Conservation (phyloP, 1,140 invertebrate species). For the Lordiphosa mommai region DNA sequence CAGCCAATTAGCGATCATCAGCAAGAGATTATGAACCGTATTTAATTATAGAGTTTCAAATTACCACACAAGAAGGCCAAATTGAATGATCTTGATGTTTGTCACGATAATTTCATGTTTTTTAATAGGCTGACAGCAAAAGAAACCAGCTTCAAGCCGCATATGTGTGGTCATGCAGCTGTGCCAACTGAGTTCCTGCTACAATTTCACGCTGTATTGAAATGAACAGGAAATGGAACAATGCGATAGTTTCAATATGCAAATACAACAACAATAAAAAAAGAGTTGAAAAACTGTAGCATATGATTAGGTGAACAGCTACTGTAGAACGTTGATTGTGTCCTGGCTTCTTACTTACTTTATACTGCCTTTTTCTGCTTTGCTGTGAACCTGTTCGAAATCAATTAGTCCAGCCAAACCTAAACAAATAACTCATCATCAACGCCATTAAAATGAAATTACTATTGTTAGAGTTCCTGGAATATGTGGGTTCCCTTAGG, state of each 20-base stretch:
- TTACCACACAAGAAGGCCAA: conserved; percentile 8
- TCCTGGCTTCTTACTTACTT: background rate
- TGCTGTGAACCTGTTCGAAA: conserved; percentile 66
- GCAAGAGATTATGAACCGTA: conserved; percentile 43
- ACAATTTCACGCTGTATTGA: conserved; percentile 55
- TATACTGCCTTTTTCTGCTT: background rate
- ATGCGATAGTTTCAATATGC: conserved; percentile 2
- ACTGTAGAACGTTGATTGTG: background rate
- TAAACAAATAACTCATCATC: conserved; percentile 24
- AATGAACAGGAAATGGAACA: conserved; percentile 47
- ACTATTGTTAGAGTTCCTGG: conserved; percentile 38
- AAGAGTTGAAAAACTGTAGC: conserved; percentile 36
- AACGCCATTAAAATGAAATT: conserved; percentile 16
- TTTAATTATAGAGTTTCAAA: conserved; percentile 35
- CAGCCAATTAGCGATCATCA: conserved; percentile 66
- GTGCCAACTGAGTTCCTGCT: conserved; percentile 29
- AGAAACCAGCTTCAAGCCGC: conserved; percentile 1
- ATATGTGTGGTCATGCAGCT: too few relatives aligned
- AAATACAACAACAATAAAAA: conserved; percentile 4
- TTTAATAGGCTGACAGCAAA: conserved; percentile 48
- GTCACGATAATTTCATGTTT: conserved; percentile 75
- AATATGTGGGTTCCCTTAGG: conserved; percentile 11
- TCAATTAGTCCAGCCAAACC: conserved; percentile 57
- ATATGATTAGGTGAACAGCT: conserved; percentile 23
- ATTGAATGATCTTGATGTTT: conserved; percentile 48